Evolutionary conservation across 2,113 vertebrate species (phyloP), one percentile per base, ranked within the genome.

Genomic region (Muntiacus muntjak): DNA sequence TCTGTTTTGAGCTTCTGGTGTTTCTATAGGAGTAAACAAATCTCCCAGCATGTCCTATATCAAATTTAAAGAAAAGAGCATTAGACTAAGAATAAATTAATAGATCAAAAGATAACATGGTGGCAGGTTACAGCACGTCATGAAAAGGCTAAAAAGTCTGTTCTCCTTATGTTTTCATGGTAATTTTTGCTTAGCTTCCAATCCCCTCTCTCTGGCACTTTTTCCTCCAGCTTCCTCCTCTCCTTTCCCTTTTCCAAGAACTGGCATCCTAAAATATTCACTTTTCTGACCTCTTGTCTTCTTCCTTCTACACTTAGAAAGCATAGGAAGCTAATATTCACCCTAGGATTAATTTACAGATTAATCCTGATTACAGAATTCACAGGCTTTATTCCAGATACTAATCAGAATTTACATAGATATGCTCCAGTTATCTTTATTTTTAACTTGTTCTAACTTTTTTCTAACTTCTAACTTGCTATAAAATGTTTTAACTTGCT

Each of bases 1-100:
- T 99, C 99, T 99, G 98, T 99, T 99, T 97, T 99, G 99, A 76
- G 99, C 99, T 98, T 99, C 99, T n/a, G 99, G 99, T 26, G 99
- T 99, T 98, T 99, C 99, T 97, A 99, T 99, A 14, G 99, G 99
- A 84, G 99, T 99, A 98, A 99, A 99, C 97, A 99, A 99, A 98
- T 99, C 99, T 87, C 99, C 99, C 83, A 99, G 99, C 99, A 99
- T 99, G 95, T 99, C 99, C 99, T 99, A 97, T 47, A 33, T 8
- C 89, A 97, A 98, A 97, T 36, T 84, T 96, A 97, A 96, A 95
- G 43, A 92, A 79, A 97, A 96, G n/a, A 45, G 19, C 23, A 76
- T 0, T 28, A 81, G 25, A 98, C 47, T 84, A 89, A 54, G 92
- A 82, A 76, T n/a, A 91, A 90, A 58, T 58, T 11, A 36, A 50